Percentiles rank a stretch among this genome's conserved stretches.
phyloP scores from a whole-genome alignment of 2,797 vertebrate species.

The Labeo calbasu region DNA sequence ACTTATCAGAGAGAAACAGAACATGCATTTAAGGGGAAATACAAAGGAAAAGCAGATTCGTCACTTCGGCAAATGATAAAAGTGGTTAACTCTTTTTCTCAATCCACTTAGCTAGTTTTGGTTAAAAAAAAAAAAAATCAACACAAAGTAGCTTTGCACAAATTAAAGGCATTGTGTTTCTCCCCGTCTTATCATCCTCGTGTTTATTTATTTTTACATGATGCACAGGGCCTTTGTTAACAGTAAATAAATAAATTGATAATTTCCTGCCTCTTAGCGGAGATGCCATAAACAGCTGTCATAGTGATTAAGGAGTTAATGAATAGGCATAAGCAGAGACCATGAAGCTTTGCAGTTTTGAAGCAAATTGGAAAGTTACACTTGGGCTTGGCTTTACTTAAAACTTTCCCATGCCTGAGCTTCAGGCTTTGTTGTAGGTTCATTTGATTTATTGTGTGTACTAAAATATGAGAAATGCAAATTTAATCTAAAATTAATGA shows the following conservation, averaged over 20 bases:
- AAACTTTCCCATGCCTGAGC: conserved; percentile 56
- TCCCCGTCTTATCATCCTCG: conserved; percentile 71
- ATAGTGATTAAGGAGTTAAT: conserved; percentile 74
- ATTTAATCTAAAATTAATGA: neutral
- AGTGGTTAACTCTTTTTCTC: conserved; percentile 77
- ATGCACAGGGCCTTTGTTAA: conserved; percentile 72
- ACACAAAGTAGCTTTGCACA: conserved; percentile 82
- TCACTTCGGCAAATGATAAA: conserved; percentile 80
- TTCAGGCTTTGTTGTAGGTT: conserved; percentile 61
- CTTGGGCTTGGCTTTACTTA: conserved; percentile 20
- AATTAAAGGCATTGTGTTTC: conserved; percentile 80
- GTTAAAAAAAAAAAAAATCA: conserved; percentile 64
- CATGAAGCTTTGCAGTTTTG: conserved; percentile 57
- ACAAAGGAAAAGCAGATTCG: conserved; percentile 81
- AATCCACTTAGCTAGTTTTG: conserved; percentile 80
- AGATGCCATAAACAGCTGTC: conserved; percentile 68
- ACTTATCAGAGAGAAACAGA: conserved; percentile 86
- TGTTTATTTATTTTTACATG: conserved; percentile 76
- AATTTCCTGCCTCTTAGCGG: conserved; percentile 66
- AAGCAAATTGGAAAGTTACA: conserved; percentile 55
- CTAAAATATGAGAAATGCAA: neutral
- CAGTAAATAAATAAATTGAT: conserved; percentile 76
- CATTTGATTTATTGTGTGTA: conserved; percentile 67
- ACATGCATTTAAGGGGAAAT: conserved; percentile 82
- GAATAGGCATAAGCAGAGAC: conserved; percentile 68